Conservation (phyloP, 2,113 vertebrate species). For the Pan troglodytes region NHGRI_mPanTro3-v2.1_pri NC_072401.2:12188501-12189000, state of each 20-base stretch:
- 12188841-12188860: neutral
- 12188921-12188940: neutral
- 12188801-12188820: neutral
- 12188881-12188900: too few relatives aligned
- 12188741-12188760: neutral
- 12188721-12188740: neutral
- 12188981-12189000: neutral
- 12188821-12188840: neutral
- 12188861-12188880: neutral
- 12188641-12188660: neutral
- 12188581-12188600: neutral
- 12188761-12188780: neutral
- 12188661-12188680: neutral
- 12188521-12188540: neutral
- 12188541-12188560: neutral
- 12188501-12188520: neutral
- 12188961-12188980: neutral
- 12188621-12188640: neutral
- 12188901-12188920: neutral
- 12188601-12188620: rapidly evolving
- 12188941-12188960: neutral
- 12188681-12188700: neutral
- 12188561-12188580: neutral
- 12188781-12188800: too few relatives aligned
- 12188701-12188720: neutral